A percentile compares a stretch with the other conserved stretches of the same genome.
phyloP scores from a whole-genome alignment of 2,888 invertebrate genomes.

The Ethmia dodecea region DNA sequence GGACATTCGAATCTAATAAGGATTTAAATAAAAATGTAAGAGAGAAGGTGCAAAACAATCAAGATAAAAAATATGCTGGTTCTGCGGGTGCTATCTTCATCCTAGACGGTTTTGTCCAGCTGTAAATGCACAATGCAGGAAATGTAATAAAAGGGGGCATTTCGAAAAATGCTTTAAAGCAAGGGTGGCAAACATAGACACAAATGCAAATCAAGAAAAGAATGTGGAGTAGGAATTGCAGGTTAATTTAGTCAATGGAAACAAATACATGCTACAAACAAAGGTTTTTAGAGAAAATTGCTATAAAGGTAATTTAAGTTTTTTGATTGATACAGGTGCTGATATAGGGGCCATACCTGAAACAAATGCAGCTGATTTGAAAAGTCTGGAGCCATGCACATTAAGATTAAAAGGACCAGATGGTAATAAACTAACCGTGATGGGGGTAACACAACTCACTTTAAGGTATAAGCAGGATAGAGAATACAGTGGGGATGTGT shows the following conservation, averaged over 20 bases:
- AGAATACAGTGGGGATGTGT: constrained; percentile 1
- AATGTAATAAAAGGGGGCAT: constrained; percentile 1
- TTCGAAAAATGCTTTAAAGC: neutral
- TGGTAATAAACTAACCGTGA: neutral
- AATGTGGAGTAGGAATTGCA: neutral
- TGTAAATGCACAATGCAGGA: neutral
- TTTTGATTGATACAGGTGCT: constrained; percentile 9
- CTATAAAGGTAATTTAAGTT: constrained; percentile 1
- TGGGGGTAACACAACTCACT: neutral
- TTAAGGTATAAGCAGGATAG: constrained; percentile 1
- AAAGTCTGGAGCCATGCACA: neutral
- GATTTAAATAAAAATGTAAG: too few relatives aligned
- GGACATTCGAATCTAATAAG: neutral
- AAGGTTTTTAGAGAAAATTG: neutral
- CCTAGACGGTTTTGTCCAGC: neutral
- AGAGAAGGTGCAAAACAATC: neutral
- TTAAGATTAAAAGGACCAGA: constrained; percentile 5
- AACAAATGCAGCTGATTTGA: too few relatives aligned
- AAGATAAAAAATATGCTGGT: neutral
- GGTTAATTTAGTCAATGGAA: neutral
- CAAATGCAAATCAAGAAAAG: neutral
- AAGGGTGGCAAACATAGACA: neutral
- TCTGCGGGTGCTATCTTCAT: neutral
- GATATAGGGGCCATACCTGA: constrained; percentile 3
- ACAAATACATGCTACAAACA: neutral